Evolutionary conservation across 2,113 vertebrate genomes (phyloP).

Genomic region (Egretta garzetta): DNA sequence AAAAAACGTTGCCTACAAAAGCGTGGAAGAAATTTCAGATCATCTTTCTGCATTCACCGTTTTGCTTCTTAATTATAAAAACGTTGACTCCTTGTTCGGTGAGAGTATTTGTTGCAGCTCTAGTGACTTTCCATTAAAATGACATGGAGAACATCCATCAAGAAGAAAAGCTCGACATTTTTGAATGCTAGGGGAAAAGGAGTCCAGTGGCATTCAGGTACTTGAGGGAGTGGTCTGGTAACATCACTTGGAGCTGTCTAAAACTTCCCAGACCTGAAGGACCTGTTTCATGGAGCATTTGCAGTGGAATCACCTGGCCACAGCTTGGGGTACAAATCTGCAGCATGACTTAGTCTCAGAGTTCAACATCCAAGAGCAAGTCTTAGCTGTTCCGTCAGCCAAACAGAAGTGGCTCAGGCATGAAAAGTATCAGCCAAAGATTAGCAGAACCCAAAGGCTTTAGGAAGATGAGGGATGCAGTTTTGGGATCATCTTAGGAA

Average conservation of each 20-base stretch:
- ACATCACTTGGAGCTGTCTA: neutral
- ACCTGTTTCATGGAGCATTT: neutral
- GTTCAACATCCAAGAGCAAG: neutral
- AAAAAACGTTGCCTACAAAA: neutral
- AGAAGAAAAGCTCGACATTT: neutral
- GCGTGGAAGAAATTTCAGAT: neutral
- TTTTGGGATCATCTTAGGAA: neutral
- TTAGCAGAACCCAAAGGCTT: neutral
- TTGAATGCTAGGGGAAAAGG: neutral
- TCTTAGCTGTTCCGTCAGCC: neutral
- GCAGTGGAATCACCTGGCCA: neutral
- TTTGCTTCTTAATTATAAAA: neutral
- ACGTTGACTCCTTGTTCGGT: neutral
- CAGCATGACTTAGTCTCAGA: neutral
- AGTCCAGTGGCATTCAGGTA: neutral
- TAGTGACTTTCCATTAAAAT: neutral
- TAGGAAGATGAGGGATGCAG: neutral
- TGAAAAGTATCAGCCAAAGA: neutral
- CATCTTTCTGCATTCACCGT: neutral
- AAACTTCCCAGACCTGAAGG: neutral
- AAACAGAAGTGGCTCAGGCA: accelerated
- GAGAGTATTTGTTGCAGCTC: neutral
- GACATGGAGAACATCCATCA: neutral
- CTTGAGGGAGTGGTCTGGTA: neutral
- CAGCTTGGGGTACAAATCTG: neutral